phyloP scores from a whole-genome alignment of 1,140 invertebrate species.

The Rhyzopertha dominica region DNA sequence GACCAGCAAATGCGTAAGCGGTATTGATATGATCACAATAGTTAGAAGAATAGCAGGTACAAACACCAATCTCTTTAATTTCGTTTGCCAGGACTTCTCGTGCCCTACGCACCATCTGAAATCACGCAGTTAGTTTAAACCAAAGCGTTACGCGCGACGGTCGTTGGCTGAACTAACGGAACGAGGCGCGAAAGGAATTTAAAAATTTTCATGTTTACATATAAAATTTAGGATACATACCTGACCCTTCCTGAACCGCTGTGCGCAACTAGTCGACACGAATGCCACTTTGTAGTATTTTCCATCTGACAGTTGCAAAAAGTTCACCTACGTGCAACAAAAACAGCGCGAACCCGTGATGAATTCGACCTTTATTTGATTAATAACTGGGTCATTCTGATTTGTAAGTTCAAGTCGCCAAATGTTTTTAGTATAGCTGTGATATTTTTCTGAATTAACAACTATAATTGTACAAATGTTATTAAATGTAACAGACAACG shows the following conservation, averaged over 20 bases:
- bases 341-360: slow-evolving; percentile 23
- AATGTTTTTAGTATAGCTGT: too few relatives aligned
- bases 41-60: slow-evolving; percentile 33
- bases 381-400: slow-evolving; percentile 35
- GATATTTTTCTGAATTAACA: too few relatives aligned
- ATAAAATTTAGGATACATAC: slow-evolving; percentile 15
- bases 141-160: slow-evolving; percentile 12
- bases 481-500: too few relatives aligned
- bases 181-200: too few relatives aligned
- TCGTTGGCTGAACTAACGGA: slow-evolving; percentile 9
- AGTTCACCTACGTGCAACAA: slow-evolving; percentile 17
- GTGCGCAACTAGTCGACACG: slow-evolving; percentile 20
- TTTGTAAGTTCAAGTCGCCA: too few relatives aligned
- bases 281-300: slow-evolving; percentile 22
- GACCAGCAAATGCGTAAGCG: slow-evolving; percentile 9
- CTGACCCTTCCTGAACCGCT: slow-evolving; percentile 25
- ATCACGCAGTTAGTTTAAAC: slow-evolving; percentile 13
- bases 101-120: slow-evolving; percentile 40
- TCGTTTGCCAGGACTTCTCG: slow-evolving; percentile 32
- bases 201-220: slow-evolving; percentile 2
- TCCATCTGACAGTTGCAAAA: slow-evolving; percentile 17
- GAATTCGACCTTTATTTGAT: slow-evolving; percentile 36
- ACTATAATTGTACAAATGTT: too few relatives aligned
- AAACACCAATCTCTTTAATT: slow-evolving; percentile 34
- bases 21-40: slow-evolving; percentile 21